Conservation (phyloP, 2,113 vertebrate species). For the Dicaeum eximium region DNA sequence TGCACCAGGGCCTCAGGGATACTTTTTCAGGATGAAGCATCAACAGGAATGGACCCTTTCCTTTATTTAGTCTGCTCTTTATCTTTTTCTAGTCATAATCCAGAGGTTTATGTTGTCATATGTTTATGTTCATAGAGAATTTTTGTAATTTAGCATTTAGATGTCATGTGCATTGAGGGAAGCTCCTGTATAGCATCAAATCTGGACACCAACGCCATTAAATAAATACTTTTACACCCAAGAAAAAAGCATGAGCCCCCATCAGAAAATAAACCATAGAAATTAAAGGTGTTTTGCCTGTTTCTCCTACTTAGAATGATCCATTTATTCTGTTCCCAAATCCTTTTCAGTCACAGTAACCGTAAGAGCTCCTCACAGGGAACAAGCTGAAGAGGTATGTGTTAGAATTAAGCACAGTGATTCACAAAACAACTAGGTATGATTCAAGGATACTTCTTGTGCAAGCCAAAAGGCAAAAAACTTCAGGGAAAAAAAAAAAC, state of each 20-base stretch:
- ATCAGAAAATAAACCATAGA: background rate
- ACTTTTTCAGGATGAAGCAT: background rate
- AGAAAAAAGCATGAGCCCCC: background rate
- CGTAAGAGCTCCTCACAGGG: background rate
- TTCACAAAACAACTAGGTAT: background rate
- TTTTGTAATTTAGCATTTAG: background rate
- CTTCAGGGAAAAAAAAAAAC: accelerated
- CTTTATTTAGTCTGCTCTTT: background rate
- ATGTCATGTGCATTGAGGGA: background rate
- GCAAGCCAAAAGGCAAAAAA: background rate
- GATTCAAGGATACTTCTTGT: background rate
- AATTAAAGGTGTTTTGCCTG: background rate
- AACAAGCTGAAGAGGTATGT: background rate
- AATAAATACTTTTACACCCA: background rate
- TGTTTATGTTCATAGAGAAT: background rate
- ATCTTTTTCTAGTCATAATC: background rate
- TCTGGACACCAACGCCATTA: background rate
- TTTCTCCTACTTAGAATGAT: background rate
- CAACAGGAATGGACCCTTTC: background rate
- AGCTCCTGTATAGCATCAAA: background rate
- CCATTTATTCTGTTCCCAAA: background rate
- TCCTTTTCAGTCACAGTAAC: background rate
- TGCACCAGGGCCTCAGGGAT: background rate
- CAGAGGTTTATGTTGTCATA: background rate
- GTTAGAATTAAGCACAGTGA: background rate